phyloP scores from a whole-genome alignment of 2,888 invertebrate species.

The Lutraria lutraria region DNA sequence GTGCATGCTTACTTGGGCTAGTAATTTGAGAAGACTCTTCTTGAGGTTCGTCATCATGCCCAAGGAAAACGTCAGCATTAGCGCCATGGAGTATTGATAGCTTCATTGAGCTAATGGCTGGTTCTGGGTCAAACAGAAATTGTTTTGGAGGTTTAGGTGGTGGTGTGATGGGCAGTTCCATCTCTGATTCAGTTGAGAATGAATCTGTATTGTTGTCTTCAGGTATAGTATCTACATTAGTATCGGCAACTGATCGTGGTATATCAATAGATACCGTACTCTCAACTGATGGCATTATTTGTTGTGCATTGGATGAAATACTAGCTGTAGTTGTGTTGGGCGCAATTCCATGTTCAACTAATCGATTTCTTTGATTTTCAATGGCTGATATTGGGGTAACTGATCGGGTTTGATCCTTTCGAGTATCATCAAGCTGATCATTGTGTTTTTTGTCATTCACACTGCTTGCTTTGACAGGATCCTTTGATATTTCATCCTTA shows the following conservation, averaged over 20 bases:
- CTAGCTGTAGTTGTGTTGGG: conserved; percentile 32
- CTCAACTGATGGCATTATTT: conserved; percentile 61
- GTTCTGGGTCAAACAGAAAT: conserved; percentile 51
- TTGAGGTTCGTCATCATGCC: background rate
- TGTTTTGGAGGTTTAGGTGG: conserved; percentile 46
- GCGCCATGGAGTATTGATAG: conserved; percentile 36
- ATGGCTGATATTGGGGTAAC: background rate
- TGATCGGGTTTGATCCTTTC: background rate
- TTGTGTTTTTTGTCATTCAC: background rate
- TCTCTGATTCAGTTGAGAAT: conserved; percentile 50
- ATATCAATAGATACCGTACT: conserved; percentile 30
- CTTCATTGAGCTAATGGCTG: conserved; percentile 36
- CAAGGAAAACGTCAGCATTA: conserved; percentile 7
- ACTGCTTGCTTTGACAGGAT: background rate
- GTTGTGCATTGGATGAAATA: conserved; percentile 50
- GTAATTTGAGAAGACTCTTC: conserved; percentile 23
- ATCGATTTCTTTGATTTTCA: background rate
- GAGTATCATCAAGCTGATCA: background rate
- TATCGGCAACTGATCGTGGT: conserved; percentile 35
- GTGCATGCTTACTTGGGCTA: conserved; percentile 18
- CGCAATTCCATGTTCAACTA: conserved; percentile 2
- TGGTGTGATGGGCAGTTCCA: conserved; percentile 37
- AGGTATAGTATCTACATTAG: conserved; percentile 23
- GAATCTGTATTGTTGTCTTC: conserved; percentile 43
- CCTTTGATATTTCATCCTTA: background rate